Percentiles rank a stretch among this genome's conserved stretches.
Conservation (phyloP, 2,888 invertebrate genomes). For the Pammene aurita region DNA sequence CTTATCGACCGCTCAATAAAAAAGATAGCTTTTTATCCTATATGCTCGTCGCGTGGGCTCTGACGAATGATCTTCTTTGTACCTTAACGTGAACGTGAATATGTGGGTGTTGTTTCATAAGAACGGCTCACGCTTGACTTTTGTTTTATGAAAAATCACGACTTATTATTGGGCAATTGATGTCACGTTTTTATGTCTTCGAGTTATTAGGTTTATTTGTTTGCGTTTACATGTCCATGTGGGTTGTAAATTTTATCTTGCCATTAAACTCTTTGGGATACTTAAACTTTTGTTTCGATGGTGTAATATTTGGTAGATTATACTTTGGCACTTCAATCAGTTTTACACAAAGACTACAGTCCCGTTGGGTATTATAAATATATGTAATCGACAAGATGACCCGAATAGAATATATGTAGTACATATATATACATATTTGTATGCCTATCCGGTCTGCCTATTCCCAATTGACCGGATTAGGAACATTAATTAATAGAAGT, state of each 20-base stretch:
- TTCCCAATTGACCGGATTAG: neutral
- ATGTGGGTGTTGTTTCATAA: constrained; percentile 44
- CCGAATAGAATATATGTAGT: no score
- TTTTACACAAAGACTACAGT: neutral
- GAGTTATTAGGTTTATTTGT: constrained; percentile 32
- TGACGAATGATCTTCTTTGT: constrained; percentile 45
- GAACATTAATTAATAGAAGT: neutral
- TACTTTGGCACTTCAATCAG: neutral
- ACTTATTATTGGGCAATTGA: constrained; percentile 35
- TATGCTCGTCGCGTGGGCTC: constrained; percentile 43
- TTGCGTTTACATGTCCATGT: constrained; percentile 21
- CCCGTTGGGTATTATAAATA: no score
- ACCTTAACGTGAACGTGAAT: constrained; percentile 43
- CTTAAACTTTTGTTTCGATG: neutral
- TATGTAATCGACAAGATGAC: no score
- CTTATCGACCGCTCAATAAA: constrained; percentile 38
- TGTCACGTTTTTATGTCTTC: constrained; percentile 39
- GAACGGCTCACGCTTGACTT: constrained; percentile 44
- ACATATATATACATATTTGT: neutral
- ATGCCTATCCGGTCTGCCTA: no score
- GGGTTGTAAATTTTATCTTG: constrained; percentile 32
- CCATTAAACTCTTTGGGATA: constrained; percentile 7
- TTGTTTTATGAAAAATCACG: constrained; percentile 45
- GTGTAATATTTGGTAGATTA: neutral
- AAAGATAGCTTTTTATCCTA: constrained; percentile 30